Evolutionary conservation across 1,140 invertebrate genomes (phyloP), one percentile per base, ranked within the genome.

Genomic region (Rhopalosiphum maidis): DNA sequence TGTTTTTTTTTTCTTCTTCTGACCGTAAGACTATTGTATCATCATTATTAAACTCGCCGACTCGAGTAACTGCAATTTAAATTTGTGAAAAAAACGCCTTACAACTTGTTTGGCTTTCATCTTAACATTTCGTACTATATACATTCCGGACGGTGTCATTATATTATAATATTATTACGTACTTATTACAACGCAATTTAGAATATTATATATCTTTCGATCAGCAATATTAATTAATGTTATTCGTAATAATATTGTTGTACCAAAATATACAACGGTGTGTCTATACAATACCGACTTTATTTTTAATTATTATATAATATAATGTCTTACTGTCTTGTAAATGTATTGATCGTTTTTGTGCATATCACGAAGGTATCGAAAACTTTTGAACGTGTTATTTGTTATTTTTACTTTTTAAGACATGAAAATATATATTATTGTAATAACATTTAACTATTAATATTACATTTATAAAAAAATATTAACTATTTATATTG

Each of bases 371-470:
- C 23, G 41, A 68, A 90, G 37, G 3, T 60, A 43, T 22, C 25
- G 30, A 46, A 55, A 55, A 55, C 23, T 15, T 55, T 89, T 54
- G 46, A 48, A 48, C 23, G 9, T 41, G 88, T 55, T 88, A 88
- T 54, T 89, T 54, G 87, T 51, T 88, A 46, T 87, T 86, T 43
- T 43, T 86, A 86, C 15, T 88, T 54, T 48, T 23, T 90, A 90
- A 68, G 37, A 43, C 37, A 18, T 48, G 22, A 88, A n/a, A 88
- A 51, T 51, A 88, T 86, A 30, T 43, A 30, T 87, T 88, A 88
- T 68, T n/a, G 9, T 87, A 87, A 22, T 48, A 86, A 46, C 15
- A 86, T 55, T 18, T 18, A 89, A 25, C 30, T 23, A 51, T 37
- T 55, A 89, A 55, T 25, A 89, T 23, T 37, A 89, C 15, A 43